Base-by-base conservation (phyloP, 2,113 vertebrate species). In the Chroicocephalus ridibundus region DNA sequence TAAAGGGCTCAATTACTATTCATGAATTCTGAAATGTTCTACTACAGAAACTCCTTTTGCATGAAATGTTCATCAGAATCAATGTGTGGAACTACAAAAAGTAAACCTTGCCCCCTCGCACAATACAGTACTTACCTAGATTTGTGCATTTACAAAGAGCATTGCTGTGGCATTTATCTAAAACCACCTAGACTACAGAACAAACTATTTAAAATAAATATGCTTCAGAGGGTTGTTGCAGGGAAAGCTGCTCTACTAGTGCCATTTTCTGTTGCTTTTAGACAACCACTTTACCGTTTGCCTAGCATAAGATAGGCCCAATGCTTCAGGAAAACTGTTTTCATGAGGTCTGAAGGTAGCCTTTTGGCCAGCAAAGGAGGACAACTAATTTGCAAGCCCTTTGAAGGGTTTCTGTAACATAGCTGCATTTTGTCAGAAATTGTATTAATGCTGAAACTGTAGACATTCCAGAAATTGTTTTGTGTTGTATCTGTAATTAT, bases 1-100 rank as follows among this genome's bases (percentile, higher is more conserved):
- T 96, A 97, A 98, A 98, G 94, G 96, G 95, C 94, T 98, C 97
- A 96, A 98, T 98, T 98, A 97, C 97, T 98, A 98, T 98, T 98
- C 98, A 98, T 98, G 96, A 98, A 97, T 98, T 98, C 97, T 97
- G 94, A 98, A 98, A 98, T 95, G 90, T 98, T 98, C 97, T 97
- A 95, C 95, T 97, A 97, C 88, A 92, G 96, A 97, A 98, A 98
- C 96, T 97, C 94, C 85, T 97, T 98, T 97, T 98, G 97, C 98
- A 98, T 97, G 97, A 98, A 98, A 98, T 97, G 97, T 97, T 98
- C 97, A 98, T 98, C 98, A 98, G 97, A 98, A 97, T 97, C 97
- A 97, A 91, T 95, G 95, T 91, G 94, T 93, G 93, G 95, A 98
- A 96, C 91, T 93, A 97, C 71, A 97, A 88, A 92, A 97, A 96